A percentile compares a stretch with the other conserved stretches of the same genome.
Evolutionary conservation across 2,113 vertebrate genomes (phyloP).

Genomic region (Lycaon pictus): DNA sequence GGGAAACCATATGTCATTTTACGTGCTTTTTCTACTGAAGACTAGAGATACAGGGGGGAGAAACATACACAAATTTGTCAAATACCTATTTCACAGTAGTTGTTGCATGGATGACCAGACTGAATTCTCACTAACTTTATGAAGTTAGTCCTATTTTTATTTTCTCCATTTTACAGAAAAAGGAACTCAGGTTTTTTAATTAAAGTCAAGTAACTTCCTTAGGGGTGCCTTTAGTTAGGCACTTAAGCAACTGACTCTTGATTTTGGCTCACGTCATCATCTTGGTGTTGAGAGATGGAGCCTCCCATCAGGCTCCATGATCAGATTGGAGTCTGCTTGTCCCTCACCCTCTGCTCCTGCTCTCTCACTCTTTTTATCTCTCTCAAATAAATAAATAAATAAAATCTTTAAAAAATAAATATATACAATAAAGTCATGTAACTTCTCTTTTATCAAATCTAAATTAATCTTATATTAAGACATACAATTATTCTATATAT

Average conservation of each 20-base stretch:
- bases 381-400: not conserved
- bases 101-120: not conserved
- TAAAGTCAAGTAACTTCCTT: not conserved
- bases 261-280: not conserved
- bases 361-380: not conserved
- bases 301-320: not conserved
- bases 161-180: not conserved
- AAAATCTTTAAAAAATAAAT: not conserved
- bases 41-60: not conserved
- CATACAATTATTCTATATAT: not conserved
- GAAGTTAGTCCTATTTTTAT: not conserved
- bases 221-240: not conserved
- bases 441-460: not conserved
- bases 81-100: not conserved
- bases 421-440: not conserved
- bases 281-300: not conserved
- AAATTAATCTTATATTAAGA: not conserved
- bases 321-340: not conserved
- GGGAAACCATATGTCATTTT: not conserved
- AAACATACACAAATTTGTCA: not conserved
- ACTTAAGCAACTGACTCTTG: not conserved
- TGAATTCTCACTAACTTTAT: not conserved
- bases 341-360: not conserved
- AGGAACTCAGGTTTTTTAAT: not conserved
- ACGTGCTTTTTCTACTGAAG: not conserved